phyloP scores from a whole-genome alignment of 2,888 invertebrate species.

The Tachystola acroxantha region DNA sequence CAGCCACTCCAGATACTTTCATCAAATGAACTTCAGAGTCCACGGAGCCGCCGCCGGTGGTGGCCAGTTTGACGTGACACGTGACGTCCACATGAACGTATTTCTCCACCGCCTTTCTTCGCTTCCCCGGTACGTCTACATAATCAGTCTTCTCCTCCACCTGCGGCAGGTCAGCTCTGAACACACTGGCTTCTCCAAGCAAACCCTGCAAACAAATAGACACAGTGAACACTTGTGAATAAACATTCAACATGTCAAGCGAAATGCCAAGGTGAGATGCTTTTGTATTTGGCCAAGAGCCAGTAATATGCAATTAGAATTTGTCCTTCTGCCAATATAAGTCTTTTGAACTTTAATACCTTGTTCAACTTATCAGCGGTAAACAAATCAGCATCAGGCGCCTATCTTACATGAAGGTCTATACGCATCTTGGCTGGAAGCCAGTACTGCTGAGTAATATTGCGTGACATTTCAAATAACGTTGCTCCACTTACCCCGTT shows the following conservation, averaged over 20 bases:
- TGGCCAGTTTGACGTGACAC: conserved; percentile 80
- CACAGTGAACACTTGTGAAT: too few species aligned
- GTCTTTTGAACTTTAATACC: conserved; percentile 30
- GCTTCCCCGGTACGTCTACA: conserved; percentile 70
- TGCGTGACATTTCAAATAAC: conserved; percentile 4
- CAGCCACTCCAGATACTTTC: conserved; percentile 83
- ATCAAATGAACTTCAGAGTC: conserved; percentile 80
- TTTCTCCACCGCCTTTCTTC: conserved; percentile 77
- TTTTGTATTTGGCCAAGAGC: conserved; percentile 28
- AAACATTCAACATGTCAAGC: not conserved
- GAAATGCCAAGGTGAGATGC: conserved; percentile 30
- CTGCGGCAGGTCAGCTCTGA: conserved; percentile 83
- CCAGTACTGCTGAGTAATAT: conserved; percentile 16
- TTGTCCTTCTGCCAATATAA: conserved; percentile 36
- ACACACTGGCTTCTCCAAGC: conserved; percentile 82
- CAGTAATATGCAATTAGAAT: conserved; percentile 37
- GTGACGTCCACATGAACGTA: conserved; percentile 83
- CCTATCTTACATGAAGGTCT: conserved; percentile 5
- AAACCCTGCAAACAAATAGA: conserved; percentile 42
- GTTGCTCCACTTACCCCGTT: conserved; percentile 66
- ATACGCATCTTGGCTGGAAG: conserved; percentile 21
- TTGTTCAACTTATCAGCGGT: conserved; percentile 22
- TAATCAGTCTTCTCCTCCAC: conserved; percentile 81
- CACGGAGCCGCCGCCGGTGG: conserved; percentile 76
- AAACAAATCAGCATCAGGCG: conserved; percentile 27